These are phyloP conservation scores for Digitonthophagus gazella DNA, from an alignment of 2,888 invertebrate genomes.

Conservation along the genomic window DNA sequence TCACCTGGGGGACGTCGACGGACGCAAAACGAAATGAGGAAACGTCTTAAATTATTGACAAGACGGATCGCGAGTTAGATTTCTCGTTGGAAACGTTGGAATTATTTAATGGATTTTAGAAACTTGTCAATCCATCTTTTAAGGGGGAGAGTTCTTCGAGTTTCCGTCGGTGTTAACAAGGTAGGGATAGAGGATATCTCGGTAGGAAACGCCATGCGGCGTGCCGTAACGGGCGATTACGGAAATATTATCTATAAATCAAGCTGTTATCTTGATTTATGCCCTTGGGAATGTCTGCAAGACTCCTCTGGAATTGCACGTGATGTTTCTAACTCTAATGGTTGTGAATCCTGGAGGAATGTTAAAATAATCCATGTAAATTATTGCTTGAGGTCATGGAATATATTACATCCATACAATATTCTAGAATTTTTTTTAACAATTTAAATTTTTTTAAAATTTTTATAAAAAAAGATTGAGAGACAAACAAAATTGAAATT, in stretches of 20 bases:
- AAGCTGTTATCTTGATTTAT: slow-evolving; percentile 27
- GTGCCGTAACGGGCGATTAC: slow-evolving; percentile 18
- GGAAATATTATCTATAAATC: slow-evolving; percentile 29
- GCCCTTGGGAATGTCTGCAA: neutral
- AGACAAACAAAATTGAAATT: no score
- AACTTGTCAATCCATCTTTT: neutral
- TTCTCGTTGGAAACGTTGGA: neutral
- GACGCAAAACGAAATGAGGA: neutral
- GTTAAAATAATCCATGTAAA: neutral
- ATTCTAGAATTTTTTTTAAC: no score
- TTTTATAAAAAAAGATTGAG: no score
- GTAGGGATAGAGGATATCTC: no score
- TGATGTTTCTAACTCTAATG: slow-evolving; percentile 26
- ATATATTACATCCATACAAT: no score
- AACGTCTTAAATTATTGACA: slow-evolving; percentile 1
- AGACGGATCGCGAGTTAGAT: neutral
- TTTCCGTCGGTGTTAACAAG: neutral
- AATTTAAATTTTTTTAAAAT: no score
- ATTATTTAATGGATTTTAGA: neutral
- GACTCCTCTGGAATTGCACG: neutral
- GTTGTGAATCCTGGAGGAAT: slow-evolving; percentile 18
- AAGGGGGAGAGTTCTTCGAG: no score
- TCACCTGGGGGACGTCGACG: no score
- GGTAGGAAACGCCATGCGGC: neutral
- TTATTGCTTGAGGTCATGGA: neutral